Evolutionary conservation across 2,797 vertebrate genomes (phyloP).

Genomic region (Nannoperca australis): DNA sequence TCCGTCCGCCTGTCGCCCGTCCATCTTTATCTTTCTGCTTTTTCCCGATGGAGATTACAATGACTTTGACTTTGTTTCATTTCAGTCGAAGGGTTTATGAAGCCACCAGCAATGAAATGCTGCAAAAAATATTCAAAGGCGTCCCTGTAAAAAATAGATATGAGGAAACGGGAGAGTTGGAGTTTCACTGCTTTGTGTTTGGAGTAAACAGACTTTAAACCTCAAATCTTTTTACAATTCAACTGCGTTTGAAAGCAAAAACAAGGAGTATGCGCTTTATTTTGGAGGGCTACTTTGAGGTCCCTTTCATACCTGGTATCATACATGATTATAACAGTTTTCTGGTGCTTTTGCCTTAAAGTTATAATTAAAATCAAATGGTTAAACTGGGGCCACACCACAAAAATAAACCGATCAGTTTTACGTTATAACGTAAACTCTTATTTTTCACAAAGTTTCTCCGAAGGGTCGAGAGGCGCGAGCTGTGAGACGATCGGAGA

Average conservation of each 20-base stretch:
- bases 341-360: too few relatives aligned
- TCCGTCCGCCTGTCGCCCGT: conserved; percentile 23
- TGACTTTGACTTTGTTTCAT: conserved; percentile 38
- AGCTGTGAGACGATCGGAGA: background rate
- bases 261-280: background rate
- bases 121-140: conserved; percentile 31
- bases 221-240: background rate
- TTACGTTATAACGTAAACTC: too few relatives aligned
- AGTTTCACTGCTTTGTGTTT: conserved; percentile 11
- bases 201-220: background rate
- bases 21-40: conserved; percentile 4
- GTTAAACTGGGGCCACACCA: background rate
- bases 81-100: conserved; percentile 36
- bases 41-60: conserved; percentile 48
- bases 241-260: background rate
- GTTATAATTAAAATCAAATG: background rate
- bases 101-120: conserved; percentile 30
- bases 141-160: conserved; percentile 35
- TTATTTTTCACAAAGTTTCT: too few relatives aligned
- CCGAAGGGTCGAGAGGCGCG: too few relatives aligned
- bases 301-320: too few relatives aligned
- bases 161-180: conserved; percentile 13
- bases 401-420: too few relatives aligned
- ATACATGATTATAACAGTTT: background rate
- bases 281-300: background rate